A percentile compares a stretch with the other conserved stretches of the same genome.
Evolutionary conservation across 92 coral and sea anemone genomes (phyloP).

Genomic region (Paragorgia papillata): DNA sequence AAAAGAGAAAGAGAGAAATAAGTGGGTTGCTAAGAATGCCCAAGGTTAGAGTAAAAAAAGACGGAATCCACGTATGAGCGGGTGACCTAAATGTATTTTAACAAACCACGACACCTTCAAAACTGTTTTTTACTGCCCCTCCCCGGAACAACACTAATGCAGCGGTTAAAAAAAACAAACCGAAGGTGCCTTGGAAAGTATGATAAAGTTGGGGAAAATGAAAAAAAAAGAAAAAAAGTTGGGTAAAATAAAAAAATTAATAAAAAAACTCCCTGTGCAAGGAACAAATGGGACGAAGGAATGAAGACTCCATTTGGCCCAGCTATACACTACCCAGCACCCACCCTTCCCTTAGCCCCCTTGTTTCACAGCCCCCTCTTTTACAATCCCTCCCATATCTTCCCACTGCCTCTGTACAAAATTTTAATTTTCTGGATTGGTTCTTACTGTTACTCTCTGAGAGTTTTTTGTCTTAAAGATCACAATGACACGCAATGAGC

Average conservation of each 20-base stretch:
- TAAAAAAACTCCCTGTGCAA: conserved; percentile 3
- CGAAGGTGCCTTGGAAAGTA: conserved; percentile 19
- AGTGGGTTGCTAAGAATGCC: not conserved
- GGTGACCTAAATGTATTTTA: conserved; percentile 1
- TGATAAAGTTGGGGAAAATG: conserved; percentile 9
- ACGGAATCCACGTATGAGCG: not conserved
- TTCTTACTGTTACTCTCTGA: conserved; percentile 46
- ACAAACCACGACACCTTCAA: conserved; percentile 24
- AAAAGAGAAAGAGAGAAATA: not conserved
- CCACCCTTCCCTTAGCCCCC: conserved; percentile 1
- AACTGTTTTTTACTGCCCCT: conserved; percentile 18
- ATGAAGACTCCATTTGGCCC: too few species aligned
- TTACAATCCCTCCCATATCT: conserved; percentile 11
- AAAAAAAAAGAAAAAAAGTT: not conserved
- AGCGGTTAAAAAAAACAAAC: conserved; percentile 23
- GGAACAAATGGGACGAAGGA: too few species aligned
- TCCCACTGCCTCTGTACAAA: conserved; percentile 20
- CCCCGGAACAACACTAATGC: conserved; percentile 7
- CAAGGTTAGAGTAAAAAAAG: conserved; percentile 5
- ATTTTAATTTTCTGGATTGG: conserved; percentile 19
- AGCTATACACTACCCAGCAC: not conserved
- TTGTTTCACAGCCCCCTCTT: not conserved
- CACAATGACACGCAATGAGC: conserved; percentile 40
- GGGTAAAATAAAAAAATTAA: not conserved
- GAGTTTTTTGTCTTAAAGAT: conserved; percentile 40